Base-by-base conservation (phyloP, 2,797 vertebrate genomes). In the Brachymystax lenok region DNA sequence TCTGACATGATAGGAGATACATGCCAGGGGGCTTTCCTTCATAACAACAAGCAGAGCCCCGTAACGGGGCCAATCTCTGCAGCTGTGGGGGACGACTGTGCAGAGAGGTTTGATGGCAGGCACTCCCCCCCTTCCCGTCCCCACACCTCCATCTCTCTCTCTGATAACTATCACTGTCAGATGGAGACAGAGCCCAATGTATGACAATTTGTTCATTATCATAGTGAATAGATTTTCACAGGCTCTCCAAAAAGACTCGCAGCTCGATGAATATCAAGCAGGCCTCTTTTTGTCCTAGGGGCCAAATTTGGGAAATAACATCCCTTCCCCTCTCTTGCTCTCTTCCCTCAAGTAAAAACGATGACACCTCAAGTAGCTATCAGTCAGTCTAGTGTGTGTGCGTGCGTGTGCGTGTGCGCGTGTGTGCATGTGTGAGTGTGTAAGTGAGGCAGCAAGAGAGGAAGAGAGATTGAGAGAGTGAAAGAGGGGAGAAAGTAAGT, bases 121-220 rank as follows among this genome's bases (percentile, higher is more conserved):
- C 70, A 67, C 69, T 46, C 51, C 79, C 77, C 77, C n/a, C 59
- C 66, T 30, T 10, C 14, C n/a, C 17, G 52, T 21, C 80, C 79
- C 83, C 86, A 83, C 84, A 84, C 88, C 88, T 89, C 90, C 82
- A 90, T 93, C 87, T 94, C 93, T 92, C 93, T 92, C 92, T 91
- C 85, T 94, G 94, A 96, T 94, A 94, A 93, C 92, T 93, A 95
- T 95, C 94, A 93, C 84, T 91, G 87, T 93, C 95, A 92, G 93
- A 95, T 91, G 88, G 89, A 93, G 88, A 94, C 90, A 95, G 91
- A 95, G 88, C 83, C 89, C 85, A 91, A 95, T 91, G 93, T 94
- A 95, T 95, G 95, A 96, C 95, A 96, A 92, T 93, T 95, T 89
- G 79, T 93, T 96, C 94, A 94, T 94, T 95, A 95, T 93, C 92